These are phyloP conservation scores for Mirounga angustirostris DNA, from an alignment of 2,113 vertebrate species.

Conservation along the genomic window DNA sequence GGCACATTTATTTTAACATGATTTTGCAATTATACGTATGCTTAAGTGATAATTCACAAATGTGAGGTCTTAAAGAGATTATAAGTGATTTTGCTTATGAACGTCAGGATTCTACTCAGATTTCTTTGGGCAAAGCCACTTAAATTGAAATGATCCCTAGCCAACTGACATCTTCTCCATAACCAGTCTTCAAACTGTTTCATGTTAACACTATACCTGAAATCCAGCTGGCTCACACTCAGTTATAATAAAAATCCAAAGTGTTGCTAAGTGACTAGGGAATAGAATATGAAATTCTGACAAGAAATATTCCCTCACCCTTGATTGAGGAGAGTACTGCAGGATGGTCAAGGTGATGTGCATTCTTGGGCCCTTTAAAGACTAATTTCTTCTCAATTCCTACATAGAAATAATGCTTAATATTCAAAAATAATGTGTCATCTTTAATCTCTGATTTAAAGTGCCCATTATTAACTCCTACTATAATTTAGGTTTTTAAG, in stretches of 20 bases:
- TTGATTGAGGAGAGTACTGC: background rate
- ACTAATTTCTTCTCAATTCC: constrained; percentile 55
- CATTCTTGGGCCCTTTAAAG: background rate
- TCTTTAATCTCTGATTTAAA: constrained; percentile 49
- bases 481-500: constrained; percentile 20
- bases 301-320: constrained; percentile 57
- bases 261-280: constrained; percentile 75
- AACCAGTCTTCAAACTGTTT: constrained; percentile 41
- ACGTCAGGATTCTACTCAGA: background rate
- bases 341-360: constrained; percentile 67
- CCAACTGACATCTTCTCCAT: constrained; percentile 1
- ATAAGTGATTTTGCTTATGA: background rate
- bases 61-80: constrained; percentile 17
- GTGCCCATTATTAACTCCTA: background rate
- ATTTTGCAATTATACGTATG: background rate
- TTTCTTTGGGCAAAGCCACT: constrained; percentile 41
- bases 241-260: constrained; percentile 67
- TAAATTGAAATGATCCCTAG: constrained; percentile 44
- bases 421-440: background rate
- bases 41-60: constrained; percentile 24
- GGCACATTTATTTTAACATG: background rate
- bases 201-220: constrained; percentile 56
- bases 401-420: background rate
- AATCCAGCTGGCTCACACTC: constrained; percentile 70
- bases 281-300: constrained; percentile 74